These are phyloP conservation scores for Idaea dimidiata DNA, from an alignment of 2,888 invertebrate genomes.

Conservation along the genomic window DNA sequence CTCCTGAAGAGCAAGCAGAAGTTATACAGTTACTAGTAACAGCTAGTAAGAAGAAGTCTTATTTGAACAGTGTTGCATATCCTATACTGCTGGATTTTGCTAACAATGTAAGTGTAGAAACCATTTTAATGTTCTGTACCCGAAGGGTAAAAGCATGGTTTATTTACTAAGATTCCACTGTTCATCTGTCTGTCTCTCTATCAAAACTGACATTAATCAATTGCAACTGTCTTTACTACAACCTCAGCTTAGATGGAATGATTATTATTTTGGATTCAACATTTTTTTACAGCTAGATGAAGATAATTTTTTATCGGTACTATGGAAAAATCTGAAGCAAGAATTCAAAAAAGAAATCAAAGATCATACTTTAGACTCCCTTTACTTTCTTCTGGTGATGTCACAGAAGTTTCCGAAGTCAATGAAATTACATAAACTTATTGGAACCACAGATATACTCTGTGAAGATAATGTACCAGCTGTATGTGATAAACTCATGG, in stretches of 20 bases:
- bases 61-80: slow-evolving; percentile 81
- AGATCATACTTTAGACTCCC: slow-evolving; percentile 83
- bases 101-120: slow-evolving; percentile 63
- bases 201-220: no score
- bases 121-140: no score
- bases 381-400: slow-evolving; percentile 81
- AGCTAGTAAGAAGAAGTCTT: slow-evolving; percentile 82
- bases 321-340: slow-evolving; percentile 82
- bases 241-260: no score
- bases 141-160: no score
- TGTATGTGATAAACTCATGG: slow-evolving; percentile 83
- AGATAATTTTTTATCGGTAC: slow-evolving; percentile 73
- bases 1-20: slow-evolving; percentile 68
- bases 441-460: slow-evolving; percentile 80
- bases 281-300: slow-evolving; percentile 66
- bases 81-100: slow-evolving; percentile 83
- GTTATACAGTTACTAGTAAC: slow-evolving; percentile 61
- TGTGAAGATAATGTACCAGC: slow-evolving; percentile 79
- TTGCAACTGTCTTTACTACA: no score
- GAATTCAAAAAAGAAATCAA: slow-evolving; percentile 83
- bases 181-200: no score
- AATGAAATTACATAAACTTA: slow-evolving; percentile 77
- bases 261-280: no score
- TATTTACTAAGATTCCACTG: no score
- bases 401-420: slow-evolving; percentile 67